Conservation (phyloP, 2,888 invertebrate species). For the Oscheius sp. region DNA sequence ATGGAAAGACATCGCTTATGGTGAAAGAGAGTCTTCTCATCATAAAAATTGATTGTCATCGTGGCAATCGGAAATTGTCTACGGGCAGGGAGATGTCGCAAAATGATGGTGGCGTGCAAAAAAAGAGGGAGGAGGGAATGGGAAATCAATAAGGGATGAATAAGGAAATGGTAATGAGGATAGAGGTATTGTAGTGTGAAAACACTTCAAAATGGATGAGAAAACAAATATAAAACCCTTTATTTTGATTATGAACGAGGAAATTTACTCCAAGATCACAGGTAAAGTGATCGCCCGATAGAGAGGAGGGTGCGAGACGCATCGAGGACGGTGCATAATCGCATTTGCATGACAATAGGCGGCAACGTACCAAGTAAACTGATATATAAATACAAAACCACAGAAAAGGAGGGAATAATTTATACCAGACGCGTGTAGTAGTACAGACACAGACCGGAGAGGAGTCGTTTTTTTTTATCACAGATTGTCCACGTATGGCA, state of each 20-base stretch:
- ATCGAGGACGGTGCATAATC: constrained; percentile 23
- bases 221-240: constrained; percentile 1
- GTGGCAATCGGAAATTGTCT: too few relatives aligned
- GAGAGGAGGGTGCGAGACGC: constrained; percentile 7
- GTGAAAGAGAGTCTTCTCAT: too few relatives aligned
- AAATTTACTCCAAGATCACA: neutral
- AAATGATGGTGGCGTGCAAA: too few relatives aligned
- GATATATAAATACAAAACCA: constrained; percentile 5
- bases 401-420: neutral
- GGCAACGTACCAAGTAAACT: constrained; percentile 12
- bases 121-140: constrained; percentile 5
- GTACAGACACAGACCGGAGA: neutral
- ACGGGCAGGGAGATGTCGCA: too few relatives aligned
- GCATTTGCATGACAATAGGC: constrained; percentile 29
- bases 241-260: constrained; percentile 27
- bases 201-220: neutral
- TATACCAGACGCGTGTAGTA: constrained; percentile 9
- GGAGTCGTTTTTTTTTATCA: neutral
- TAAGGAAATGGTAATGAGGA: neutral
- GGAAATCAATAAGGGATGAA: neutral
- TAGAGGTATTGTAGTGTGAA: constrained; percentile 10
- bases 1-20: too few relatives aligned
- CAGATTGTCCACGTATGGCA: neutral
- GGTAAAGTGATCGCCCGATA: constrained; percentile 17
- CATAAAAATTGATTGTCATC: too few relatives aligned